Base-by-base conservation (phyloP, 2,113 vertebrate genomes). In the Trinectes maculatus region DNA sequence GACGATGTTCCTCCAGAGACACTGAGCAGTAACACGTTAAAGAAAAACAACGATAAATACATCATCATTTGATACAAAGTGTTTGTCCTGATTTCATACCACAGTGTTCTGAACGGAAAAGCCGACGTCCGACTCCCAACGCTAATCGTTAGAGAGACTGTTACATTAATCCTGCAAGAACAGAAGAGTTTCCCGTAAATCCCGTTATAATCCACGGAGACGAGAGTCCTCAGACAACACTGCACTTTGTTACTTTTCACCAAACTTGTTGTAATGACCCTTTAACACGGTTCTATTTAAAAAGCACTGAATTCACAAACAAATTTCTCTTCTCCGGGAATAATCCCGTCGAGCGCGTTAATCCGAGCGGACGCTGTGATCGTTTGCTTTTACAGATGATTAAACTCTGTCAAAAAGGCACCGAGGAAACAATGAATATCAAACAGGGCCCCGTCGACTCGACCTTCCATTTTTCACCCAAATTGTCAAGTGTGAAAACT, bases 331-430 rank as follows among this genome's bases (percentile, higher is more conserved):
- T 68, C 66, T 47, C 57, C 64, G 66, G 70, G 71, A 59, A 73
- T 79, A 81, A 85, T 83, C 65, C 54, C 61, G 6, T 80, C 58
- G 28, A 18, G 31, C 5, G 18, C 57, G 76, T 65, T 72, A 84
- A 87, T 81, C 71, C 80, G 71, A 55, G 84, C 46, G 6, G 64
- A 71, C 78, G 74, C 52, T 34, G 66, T 52, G 58, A 86, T 75
- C 46, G 65, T 74, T 83, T 74, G 55, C 68, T 71, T 80, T 88
- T 74, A 83, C 76, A 80, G 75, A 74, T 77, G 68, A 89, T 84
- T 87, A 84, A 75, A 74, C 58, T 33, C 55, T 77, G 71, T 80
- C 73, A 84, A 82, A 84, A 87, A 53, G 77, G 56, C 77, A 67
- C 64, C 19, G 12, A 63, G 57, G 51, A 80, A 75, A 82, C 81